Conservation (phyloP, 2,113 vertebrate genomes). For the Haliaeetus leucogaster region DNA sequence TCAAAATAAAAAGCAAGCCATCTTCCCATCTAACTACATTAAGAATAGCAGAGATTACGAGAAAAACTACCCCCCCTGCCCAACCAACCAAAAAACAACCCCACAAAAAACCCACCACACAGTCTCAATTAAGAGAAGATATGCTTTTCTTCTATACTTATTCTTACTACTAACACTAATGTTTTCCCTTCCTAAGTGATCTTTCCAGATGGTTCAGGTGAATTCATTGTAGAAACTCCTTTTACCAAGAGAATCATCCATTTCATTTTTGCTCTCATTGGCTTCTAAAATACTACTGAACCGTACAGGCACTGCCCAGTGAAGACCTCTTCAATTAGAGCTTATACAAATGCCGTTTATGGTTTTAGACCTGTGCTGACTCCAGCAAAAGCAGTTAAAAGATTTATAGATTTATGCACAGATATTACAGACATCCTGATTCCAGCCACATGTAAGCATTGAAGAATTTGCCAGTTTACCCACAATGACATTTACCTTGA, state of each 20-base stretch:
- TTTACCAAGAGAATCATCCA: not conserved
- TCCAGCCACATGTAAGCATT: not conserved
- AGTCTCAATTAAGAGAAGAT: not conserved
- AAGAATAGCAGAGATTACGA: not conserved
- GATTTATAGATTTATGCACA: not conserved
- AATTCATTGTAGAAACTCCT: not conserved
- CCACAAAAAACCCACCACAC: not conserved
- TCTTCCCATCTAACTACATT: not conserved
- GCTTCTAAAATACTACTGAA: not conserved
- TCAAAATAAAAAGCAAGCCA: not conserved
- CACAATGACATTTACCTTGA: not conserved
- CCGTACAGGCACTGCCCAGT: not conserved
- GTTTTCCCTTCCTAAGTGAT: not conserved
- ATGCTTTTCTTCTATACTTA: not conserved
- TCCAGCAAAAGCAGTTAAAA: not conserved
- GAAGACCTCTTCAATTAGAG: not conserved
- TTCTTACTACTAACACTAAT: not conserved
- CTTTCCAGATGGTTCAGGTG: not conserved
- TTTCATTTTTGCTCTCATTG: not conserved
- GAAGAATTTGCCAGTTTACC: not conserved
- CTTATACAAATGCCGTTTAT: not conserved
- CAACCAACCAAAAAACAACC: not conserved
- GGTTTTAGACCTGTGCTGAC: not conserved
- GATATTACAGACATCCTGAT: not conserved
- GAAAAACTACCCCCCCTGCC: not conserved